Evolutionary conservation across 1,140 invertebrate genomes (phyloP).

Genomic region (Cydia strobilella): DNA sequence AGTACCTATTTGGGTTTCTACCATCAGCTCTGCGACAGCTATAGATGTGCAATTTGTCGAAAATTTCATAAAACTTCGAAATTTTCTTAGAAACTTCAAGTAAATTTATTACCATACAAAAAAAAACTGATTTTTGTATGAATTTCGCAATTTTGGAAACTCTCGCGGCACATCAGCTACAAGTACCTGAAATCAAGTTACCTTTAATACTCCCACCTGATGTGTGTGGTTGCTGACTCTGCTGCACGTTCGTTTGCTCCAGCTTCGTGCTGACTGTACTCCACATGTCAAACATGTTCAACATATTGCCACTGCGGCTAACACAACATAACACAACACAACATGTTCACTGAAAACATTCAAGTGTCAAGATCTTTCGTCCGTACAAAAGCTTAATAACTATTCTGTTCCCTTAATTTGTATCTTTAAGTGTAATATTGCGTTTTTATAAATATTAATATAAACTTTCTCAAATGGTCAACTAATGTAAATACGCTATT

Average conservation of each 20-base stretch:
- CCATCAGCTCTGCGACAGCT: too few species aligned
- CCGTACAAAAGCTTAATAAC: constrained; percentile 72
- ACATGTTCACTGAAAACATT: constrained; percentile 55
- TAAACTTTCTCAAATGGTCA: constrained; percentile 79
- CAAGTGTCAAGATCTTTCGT: constrained; percentile 70
- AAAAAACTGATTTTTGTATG: too few species aligned
- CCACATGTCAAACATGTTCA: constrained; percentile 93
- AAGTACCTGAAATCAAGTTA: constrained; percentile 78
- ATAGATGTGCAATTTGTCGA: too few species aligned
- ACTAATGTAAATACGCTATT: constrained; percentile 80
- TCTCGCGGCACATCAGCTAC: constrained; percentile 28
- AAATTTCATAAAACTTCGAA: too few species aligned
- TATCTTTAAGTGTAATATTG: constrained; percentile 44
- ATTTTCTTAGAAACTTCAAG: too few species aligned
- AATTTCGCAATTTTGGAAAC: too few species aligned
- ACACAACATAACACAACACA: constrained; percentile 53
- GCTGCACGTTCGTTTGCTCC: constrained; percentile 85
- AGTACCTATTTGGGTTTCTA: too few species aligned
- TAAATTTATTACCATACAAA: too few species aligned
- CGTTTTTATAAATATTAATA: constrained; percentile 48
- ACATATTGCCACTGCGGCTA: constrained; percentile 60
- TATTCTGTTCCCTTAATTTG: constrained; percentile 74
- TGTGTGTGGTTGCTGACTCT: constrained; percentile 85
- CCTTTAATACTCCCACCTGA: constrained; percentile 93
- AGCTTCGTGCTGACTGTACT: constrained; percentile 90